A percentile compares a stretch with the other conserved stretches of the same genome.
These are phyloP conservation scores for Lindbergichthys nudifrons DNA, from an alignment of 2,797 vertebrate genomes.

Conservation along the genomic window DNA sequence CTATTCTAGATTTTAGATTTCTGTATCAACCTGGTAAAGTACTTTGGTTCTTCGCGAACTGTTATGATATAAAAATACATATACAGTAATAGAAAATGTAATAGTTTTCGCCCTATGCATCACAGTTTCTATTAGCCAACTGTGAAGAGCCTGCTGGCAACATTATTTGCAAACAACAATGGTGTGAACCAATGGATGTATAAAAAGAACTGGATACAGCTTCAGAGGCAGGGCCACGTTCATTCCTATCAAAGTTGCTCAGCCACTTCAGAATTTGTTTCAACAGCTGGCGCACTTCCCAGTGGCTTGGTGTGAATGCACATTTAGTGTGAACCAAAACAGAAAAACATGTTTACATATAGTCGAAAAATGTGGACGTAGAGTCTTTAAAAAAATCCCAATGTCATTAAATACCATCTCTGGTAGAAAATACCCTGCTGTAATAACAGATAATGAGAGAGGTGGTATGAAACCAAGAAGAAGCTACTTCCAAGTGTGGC, in stretches of 20 bases:
- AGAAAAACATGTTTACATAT: too few species aligned
- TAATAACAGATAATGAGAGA: background rate
- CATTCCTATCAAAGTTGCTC: too few species aligned
- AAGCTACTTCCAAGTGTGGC: background rate
- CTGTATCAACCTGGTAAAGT: background rate
- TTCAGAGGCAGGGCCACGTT: too few species aligned
- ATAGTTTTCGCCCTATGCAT: background rate
- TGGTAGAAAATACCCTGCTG: background rate
- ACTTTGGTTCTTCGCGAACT: background rate
- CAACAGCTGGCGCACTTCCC: too few species aligned
- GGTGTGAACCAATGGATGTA: too few species aligned
- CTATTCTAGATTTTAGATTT: conserved; percentile 3
- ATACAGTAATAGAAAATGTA: background rate
- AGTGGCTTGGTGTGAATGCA: too few species aligned
- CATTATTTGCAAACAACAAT: background rate
- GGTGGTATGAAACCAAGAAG: too few species aligned
- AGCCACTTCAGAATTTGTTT: too few species aligned
- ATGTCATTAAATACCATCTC: too few species aligned
- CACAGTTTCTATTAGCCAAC: background rate
- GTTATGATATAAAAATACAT: background rate
- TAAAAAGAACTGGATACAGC: too few species aligned
- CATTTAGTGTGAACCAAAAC: too few species aligned
- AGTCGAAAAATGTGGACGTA: too few species aligned
- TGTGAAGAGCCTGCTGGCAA: background rate
- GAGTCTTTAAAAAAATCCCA: background rate